A percentile compares a stretch with the other conserved stretches of the same genome.
These are phyloP conservation scores for Eretmocerus hayati DNA, from an alignment of 2,888 invertebrate genomes.

Conservation along the genomic window DNA sequence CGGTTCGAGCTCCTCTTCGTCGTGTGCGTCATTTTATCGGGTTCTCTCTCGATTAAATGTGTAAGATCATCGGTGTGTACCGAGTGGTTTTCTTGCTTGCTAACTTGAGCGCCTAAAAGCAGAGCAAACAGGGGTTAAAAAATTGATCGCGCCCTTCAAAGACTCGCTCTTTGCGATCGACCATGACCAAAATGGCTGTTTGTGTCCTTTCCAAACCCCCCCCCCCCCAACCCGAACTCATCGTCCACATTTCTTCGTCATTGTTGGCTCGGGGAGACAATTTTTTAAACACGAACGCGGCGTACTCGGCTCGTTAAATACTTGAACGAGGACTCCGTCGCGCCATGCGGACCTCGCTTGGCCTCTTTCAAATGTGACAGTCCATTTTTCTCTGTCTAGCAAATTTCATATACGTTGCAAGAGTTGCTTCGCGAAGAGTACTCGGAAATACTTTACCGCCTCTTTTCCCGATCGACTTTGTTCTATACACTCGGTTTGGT, in stretches of 20 bases:
- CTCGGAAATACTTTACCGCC: too few species aligned
- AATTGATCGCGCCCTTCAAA: conserved; percentile 8
- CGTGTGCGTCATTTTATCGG: too few species aligned
- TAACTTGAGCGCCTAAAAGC: conserved; percentile 16
- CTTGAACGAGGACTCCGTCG: background rate
- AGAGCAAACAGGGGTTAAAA: conserved; percentile 11
- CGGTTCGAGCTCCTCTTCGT: too few species aligned
- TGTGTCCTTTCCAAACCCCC: background rate
- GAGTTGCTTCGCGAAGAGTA: too few species aligned
- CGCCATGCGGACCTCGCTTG: background rate
- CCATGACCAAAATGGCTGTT: background rate
- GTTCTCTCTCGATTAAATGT: too few species aligned
- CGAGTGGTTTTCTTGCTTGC: too few species aligned
- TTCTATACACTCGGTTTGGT: too few species aligned
- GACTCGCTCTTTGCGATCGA: conserved; percentile 1
- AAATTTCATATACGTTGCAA: conserved; percentile 11
- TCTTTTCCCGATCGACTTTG: too few species aligned
- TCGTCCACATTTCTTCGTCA: background rate
- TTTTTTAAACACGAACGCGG: too few species aligned
- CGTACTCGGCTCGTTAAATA: conserved; percentile 10
- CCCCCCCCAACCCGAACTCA: background rate
- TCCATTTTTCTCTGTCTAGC: background rate
- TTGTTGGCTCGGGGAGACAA: too few species aligned
- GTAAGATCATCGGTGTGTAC: too few species aligned
- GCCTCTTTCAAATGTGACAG: background rate